These are phyloP conservation scores for Rachycentron canadum DNA, from an alignment of 2,797 vertebrate genomes.

Conservation along the genomic window DNA sequence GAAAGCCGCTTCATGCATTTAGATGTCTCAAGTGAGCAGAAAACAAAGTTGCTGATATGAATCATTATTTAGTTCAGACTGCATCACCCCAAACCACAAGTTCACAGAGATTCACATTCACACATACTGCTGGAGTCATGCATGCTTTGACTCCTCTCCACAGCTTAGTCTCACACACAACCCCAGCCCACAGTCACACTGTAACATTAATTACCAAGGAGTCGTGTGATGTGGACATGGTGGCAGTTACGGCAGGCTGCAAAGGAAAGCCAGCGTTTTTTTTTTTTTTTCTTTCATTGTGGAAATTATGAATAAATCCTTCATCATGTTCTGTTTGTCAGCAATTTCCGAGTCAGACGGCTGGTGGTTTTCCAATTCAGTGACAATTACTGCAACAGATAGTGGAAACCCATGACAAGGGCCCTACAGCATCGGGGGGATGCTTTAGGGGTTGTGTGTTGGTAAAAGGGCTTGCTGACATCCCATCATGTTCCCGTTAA, in stretches of 20 bases:
- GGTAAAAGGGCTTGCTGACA: slow-evolving; percentile 38
- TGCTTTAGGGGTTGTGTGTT: slow-evolving; percentile 24
- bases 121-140: slow-evolving; percentile 44
- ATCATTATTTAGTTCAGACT: slow-evolving; percentile 51
- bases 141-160: slow-evolving; percentile 27
- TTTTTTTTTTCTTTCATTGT: slow-evolving; percentile 16
- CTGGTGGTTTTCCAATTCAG: slow-evolving; percentile 33
- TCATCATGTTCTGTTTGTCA: slow-evolving; percentile 37
- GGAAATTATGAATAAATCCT: slow-evolving; percentile 55
- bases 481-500: slow-evolving; percentile 56
- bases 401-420: slow-evolving; percentile 34
- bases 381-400: slow-evolving; percentile 50
- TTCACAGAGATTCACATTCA: slow-evolving; percentile 41
- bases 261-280: slow-evolving; percentile 21
- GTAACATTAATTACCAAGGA: slow-evolving; percentile 44
- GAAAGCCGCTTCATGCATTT: slow-evolving; percentile 22
- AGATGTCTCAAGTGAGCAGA: slow-evolving; percentile 36
- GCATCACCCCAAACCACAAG: slow-evolving; percentile 43
- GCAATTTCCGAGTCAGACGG: slow-evolving; percentile 29
- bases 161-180: slow-evolving; percentile 42
- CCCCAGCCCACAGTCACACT: slow-evolving; percentile 8
- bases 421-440: slow-evolving; percentile 36
- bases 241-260: slow-evolving; percentile 35
- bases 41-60: slow-evolving; percentile 45
- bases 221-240: slow-evolving; percentile 33